Percentiles rank a stretch among this genome's conserved stretches.
These are phyloP conservation scores for Sminthurinus aureus DNA, from an alignment of 2,888 invertebrate genomes.

Conservation along the genomic window DNA sequence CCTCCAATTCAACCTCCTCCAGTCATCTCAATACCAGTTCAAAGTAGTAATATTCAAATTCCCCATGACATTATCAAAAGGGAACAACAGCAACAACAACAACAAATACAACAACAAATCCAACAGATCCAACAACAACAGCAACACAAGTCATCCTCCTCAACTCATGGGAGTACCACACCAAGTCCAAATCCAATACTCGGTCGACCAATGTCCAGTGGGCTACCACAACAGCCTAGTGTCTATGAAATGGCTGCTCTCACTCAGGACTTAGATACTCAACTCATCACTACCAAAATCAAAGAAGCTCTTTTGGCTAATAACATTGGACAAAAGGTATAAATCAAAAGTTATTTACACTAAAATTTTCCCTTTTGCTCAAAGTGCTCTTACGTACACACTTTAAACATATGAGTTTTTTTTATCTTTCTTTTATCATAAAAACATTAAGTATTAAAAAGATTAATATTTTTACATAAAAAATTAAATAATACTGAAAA, in stretches of 20 bases:
- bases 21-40: neutral
- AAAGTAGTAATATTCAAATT: conserved; percentile 40
- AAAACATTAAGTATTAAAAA: too few species aligned
- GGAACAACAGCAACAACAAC: neutral
- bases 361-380: neutral
- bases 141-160: conserved; percentile 50
- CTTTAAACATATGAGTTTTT: too few species aligned
- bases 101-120: too few species aligned
- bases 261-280: conserved; percentile 95
- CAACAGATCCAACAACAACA: too few species aligned
- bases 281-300: conserved; percentile 94
- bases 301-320: conserved; percentile 96
- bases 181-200: conserved; percentile 51
- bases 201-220: conserved; percentile 50
- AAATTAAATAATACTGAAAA: too few species aligned
- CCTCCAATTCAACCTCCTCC: conserved; percentile 69
- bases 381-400: too few species aligned
- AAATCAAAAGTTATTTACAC: conserved; percentile 2
- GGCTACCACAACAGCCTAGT: conserved; percentile 74
- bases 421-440: too few species aligned
- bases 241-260: conserved; percentile 97
- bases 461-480: too few species aligned
- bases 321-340: conserved; percentile 94
- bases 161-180: conserved; percentile 48
- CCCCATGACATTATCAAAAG: conserved; percentile 51